Evolutionary conservation across 2,113 vertebrate genomes (phyloP).

Genomic region (Nannospalax galili): DNA sequence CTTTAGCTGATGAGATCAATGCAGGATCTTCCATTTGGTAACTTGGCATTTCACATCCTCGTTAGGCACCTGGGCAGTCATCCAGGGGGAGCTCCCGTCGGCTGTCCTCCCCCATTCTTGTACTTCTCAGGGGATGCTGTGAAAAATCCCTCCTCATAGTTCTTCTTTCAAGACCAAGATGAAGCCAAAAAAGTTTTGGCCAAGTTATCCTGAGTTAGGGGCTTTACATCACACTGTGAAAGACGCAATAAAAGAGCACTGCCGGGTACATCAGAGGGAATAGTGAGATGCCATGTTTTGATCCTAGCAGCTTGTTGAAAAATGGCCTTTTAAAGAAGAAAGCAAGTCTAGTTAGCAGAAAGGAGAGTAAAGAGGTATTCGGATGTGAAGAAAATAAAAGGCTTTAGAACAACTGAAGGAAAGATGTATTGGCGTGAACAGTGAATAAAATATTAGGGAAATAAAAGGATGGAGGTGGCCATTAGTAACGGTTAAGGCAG

Average conservation of each 20-base stretch:
- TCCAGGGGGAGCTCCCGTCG: neutral
- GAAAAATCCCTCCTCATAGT: neutral
- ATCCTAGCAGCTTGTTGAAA: conserved; percentile 69
- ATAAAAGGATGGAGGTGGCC: conserved; percentile 62
- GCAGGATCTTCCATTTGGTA: neutral
- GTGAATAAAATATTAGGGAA: conserved; percentile 72
- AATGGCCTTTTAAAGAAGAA: conserved; percentile 79
- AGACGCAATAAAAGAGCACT: neutral
- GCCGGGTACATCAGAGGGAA: conserved; percentile 51
- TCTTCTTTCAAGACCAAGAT: conserved; percentile 52
- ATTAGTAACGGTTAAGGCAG: conserved; percentile 54
- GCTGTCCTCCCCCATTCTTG: neutral
- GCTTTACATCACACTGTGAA: neutral
- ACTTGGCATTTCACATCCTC: neutral
- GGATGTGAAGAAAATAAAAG: conserved; percentile 70
- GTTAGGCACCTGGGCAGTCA: neutral
- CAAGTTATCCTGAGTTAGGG: neutral
- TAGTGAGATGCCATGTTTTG: conserved; percentile 61
- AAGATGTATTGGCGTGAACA: conserved; percentile 40
- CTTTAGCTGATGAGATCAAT: neutral
- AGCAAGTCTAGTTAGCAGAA: conserved; percentile 65
- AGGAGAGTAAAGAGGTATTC: conserved; percentile 71
- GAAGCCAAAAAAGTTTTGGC: conserved; percentile 52
- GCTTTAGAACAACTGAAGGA: conserved; percentile 73
- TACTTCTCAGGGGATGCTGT: neutral